phyloP scores from a whole-genome alignment of 2,113 vertebrate species.

The Proterorhinus semilunaris region DNA sequence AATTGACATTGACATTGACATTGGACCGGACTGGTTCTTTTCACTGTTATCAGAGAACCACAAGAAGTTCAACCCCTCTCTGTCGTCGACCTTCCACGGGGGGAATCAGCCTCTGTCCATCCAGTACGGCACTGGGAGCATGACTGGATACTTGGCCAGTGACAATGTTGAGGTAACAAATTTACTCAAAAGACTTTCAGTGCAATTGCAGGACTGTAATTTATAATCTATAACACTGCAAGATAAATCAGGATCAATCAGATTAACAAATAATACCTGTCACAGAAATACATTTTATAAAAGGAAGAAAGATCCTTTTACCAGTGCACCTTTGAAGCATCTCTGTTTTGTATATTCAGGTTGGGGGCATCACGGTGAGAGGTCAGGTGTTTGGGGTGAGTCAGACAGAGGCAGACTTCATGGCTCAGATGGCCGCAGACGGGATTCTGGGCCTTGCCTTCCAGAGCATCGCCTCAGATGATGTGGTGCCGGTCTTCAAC shows the following conservation, averaged over 20 bases:
- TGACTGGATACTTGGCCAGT: constrained; percentile 61
- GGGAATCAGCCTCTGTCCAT: constrained; percentile 45
- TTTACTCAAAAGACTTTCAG: background rate
- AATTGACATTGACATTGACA: too few relatives aligned
- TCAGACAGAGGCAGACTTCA: constrained; percentile 56
- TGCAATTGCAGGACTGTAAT: background rate
- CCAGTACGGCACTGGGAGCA: constrained; percentile 69
- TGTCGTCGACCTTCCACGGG: constrained; percentile 47
- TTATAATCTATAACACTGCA: background rate
- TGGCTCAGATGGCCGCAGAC: constrained; percentile 52
- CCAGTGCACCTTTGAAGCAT: background rate
- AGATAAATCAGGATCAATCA: too few relatives aligned
- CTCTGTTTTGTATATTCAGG: constrained; percentile 45
- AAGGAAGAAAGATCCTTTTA: background rate
- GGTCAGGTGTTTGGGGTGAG: constrained; percentile 82
- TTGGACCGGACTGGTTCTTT: background rate
- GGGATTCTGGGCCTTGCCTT: constrained; percentile 68
- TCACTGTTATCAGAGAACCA: constrained; percentile 55
- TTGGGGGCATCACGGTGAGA: constrained; percentile 53
- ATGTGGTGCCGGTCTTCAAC: constrained; percentile 61
- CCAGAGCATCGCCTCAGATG: constrained; percentile 48
- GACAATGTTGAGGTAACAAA: constrained; percentile 59
- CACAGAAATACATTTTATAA: too few relatives aligned
- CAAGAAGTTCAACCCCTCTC: constrained; percentile 49
- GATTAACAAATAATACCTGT: too few relatives aligned